Evolutionary conservation across 2,797 vertebrate species (phyloP).

Genomic region (Halcyon smyrnensis): DNA sequence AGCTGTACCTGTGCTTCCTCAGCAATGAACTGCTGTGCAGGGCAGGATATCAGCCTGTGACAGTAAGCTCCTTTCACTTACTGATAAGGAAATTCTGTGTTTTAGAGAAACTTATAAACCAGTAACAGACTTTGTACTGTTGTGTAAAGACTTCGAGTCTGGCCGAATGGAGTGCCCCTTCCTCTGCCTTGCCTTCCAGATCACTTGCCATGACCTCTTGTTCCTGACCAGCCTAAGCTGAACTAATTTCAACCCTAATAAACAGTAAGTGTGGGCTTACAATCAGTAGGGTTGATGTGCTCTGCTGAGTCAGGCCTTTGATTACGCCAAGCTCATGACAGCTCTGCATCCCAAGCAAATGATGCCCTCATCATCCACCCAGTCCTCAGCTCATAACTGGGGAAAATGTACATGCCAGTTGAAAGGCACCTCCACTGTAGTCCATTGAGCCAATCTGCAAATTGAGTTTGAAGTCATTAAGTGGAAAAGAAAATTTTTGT

Average conservation of each 20-base stretch:
- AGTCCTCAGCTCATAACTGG: background rate
- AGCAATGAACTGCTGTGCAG: fast-evolving
- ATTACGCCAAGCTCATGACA: background rate
- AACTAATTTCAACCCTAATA: background rate
- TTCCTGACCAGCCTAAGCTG: background rate
- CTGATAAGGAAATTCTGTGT: background rate
- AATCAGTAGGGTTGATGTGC: background rate
- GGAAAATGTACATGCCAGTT: background rate
- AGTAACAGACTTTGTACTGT: background rate
- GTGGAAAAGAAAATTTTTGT: conserved; percentile 72
- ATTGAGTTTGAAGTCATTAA: conserved; percentile 74
- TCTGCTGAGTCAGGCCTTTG: conserved; percentile 4
- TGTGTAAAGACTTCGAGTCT: background rate
- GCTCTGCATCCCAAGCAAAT: background rate
- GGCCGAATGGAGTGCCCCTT: background rate
- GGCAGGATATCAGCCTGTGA: background rate
- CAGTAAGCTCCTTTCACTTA: background rate
- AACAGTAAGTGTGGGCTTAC: background rate
- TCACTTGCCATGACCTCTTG: fast-evolving
- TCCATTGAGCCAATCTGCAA: conserved; percentile 29
- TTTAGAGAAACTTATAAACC: background rate
- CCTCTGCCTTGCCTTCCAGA: background rate
- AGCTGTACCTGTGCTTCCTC: background rate
- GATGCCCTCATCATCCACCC: background rate
- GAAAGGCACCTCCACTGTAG: conserved; percentile 44